phyloP scores from a whole-genome alignment of 1,140 invertebrate species.

The Pachypeltis micranthus region DNA sequence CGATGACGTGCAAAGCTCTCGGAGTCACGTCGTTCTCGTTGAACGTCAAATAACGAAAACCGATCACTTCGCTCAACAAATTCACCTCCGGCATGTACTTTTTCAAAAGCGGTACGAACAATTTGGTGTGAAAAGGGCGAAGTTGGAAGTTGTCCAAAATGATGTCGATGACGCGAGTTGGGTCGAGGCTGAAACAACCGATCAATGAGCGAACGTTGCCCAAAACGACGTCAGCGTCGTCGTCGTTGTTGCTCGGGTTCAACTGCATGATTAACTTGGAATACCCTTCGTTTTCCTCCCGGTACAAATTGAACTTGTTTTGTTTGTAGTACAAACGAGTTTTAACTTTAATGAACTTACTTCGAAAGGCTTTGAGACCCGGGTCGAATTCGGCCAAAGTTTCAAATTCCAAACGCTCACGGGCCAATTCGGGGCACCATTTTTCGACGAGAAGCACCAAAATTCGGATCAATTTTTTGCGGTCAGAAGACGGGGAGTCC shows the following conservation, averaged over 20 bases:
- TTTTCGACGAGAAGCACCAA: constrained; percentile 37
- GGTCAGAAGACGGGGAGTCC: constrained; percentile 45
- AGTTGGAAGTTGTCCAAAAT: constrained; percentile 95
- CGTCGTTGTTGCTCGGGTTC: constrained; percentile 67
- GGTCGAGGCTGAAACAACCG: constrained; percentile 97
- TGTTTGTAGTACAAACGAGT: constrained; percentile 98
- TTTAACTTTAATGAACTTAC: constrained; percentile 95
- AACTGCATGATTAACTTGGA: constrained; percentile 88
- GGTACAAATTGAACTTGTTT: constrained; percentile 94
- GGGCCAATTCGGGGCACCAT: constrained; percentile 71
- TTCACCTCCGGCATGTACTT: constrained; percentile 74
- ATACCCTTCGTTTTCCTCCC: constrained; percentile 98
- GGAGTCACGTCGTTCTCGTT: constrained; percentile 50
- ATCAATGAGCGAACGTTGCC: constrained; percentile 87
- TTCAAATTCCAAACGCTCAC: constrained; percentile 87
- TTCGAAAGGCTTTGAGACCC: constrained; percentile 81
- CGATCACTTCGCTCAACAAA: constrained; percentile 84
- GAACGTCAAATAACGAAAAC: constrained; percentile 71
- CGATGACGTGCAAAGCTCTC: constrained; percentile 71
- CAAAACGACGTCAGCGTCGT: constrained; percentile 48
- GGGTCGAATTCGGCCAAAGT: constrained; percentile 84
- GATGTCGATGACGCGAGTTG: constrained; percentile 92
- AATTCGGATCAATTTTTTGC: constrained; percentile 28
- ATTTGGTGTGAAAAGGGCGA: constrained; percentile 51
- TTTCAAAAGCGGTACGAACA: constrained; percentile 74